Evolutionary conservation across 2,113 vertebrate genomes (phyloP), one percentile per base, ranked within the genome.

Genomic region (Lycaon pictus): DNA sequence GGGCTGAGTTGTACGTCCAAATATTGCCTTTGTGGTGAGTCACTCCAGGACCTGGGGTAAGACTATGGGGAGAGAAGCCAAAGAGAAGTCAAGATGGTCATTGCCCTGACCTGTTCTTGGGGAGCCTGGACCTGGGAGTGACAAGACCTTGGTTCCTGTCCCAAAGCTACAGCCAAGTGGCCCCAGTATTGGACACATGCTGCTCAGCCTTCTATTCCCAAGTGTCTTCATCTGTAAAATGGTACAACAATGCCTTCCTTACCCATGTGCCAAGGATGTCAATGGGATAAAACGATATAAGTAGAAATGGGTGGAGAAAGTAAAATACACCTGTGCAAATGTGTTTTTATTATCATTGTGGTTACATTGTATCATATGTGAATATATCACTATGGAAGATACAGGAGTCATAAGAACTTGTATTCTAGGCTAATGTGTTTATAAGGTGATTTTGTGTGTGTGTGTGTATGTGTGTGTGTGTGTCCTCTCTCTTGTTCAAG

Each of bases 1-100:
- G n/a, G 43, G 8, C 11, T 19, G 25, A 10, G 20, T 51, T 2
- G 22, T 20, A 1, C 19, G 0, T 20, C 27, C 43, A 27, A 1
- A 32, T 16, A 32, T 19, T 56, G 48, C 56, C 55, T 71, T 37
- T 29, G n/a, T 11, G 3, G 19, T 11, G 85, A 63, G 8, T 23
- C 29, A 51, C 67, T 79, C 85, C 35, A 16, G 53, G 35, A 76
- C 55, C 79, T 56, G n/a, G 55, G 65, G 55, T 11, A 19, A 87
- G 80, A 43, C 55, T 16, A 2, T 6, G 35, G 27, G 48, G 29
- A 27, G 25, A 88, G 53, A 55, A 88, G n/a, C 43, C 74, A 60
- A 55, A 58, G 35, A 79, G 53, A 85, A 37, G 25, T 60, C 48
- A 15, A 6, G 6, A 32, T 13, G 55, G 37, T 51, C 83, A 20